Evolutionary conservation across 2,113 vertebrate genomes (phyloP), one percentile per base, ranked within the genome.

Genomic region (Melanostigma gelatinosum): DNA sequence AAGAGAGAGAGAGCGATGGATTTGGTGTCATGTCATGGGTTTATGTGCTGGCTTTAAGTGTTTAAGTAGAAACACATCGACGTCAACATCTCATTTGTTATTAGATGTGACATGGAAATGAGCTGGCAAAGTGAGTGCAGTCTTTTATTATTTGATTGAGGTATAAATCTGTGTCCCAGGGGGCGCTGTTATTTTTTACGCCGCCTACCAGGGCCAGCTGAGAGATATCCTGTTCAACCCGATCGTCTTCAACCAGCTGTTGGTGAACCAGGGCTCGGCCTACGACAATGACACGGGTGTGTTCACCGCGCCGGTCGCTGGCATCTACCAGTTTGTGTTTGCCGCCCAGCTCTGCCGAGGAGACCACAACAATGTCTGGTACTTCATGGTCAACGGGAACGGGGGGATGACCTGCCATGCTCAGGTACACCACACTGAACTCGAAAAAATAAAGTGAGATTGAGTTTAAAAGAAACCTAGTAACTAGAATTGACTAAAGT

Each of bases 241-340:
- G 2, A 62, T 87, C 38, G 3, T 82, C 54, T 84, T 87, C n/a
- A 78, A 78, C 29, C 36, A 84, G 10, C 74, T 78, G 36, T 0
- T 75, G 64, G 60, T 87, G 70, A 87, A 87, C 74, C 78, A 84
- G 48, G 85, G 82, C 36, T 75, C 65, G 0, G 82, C 16, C 7
- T 87, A 87, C n/a, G 22, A 42, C 38, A 84, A 81, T 11, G 7
- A 22, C 8, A 78, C 77, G 0, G 85, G 85, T 4, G 7, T 78
- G 12, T 87, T 87, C 69, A 84, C 60, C 0, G 78, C 61, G 0
- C 85, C 85, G 0, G 12, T 78, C 2, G 20, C 50, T 6, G 85
- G 85, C 1, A 38, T 87, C 48, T 81, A 82, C 57, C 85, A 84
- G 85, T 87, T 84, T 13, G 50, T 87, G 52, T 87, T 81, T 55